A percentile compares a stretch with the other conserved stretches of the same genome.
Evolutionary conservation across 2,797 vertebrate species (phyloP).

Genomic region (Gymnodraco acuticeps): DNA sequence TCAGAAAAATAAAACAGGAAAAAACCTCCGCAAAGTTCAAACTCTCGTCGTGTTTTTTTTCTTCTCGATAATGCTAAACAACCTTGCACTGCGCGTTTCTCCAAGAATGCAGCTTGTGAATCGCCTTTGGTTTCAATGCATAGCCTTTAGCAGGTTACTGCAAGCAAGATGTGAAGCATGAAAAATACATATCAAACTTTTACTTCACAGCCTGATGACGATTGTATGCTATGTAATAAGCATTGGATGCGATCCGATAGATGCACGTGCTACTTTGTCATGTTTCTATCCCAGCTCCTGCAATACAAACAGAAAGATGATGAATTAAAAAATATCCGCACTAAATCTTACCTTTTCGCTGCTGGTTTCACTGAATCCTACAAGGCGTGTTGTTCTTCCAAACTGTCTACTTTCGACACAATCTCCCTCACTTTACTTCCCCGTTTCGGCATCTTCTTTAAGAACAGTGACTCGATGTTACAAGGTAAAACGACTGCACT

Average conservation of each 20-base stretch:
- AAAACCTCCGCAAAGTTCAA: constrained; percentile 44
- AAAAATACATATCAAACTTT: constrained; percentile 59
- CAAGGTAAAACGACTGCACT: constrained; percentile 26
- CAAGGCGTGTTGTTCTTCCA: constrained; percentile 37
- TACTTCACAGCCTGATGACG: constrained; percentile 22
- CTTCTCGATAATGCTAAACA: constrained; percentile 23
- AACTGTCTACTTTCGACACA: constrained; percentile 39
- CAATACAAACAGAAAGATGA: background rate
- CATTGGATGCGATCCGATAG: constrained; percentile 3
- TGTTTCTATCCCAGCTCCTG: constrained; percentile 5
- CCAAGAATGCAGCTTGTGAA: constrained; percentile 27
- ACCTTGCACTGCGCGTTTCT: constrained; percentile 9
- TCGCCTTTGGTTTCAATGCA: constrained; percentile 51
- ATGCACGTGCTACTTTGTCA: background rate
- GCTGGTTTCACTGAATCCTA: constrained; percentile 29
- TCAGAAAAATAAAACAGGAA: background rate
- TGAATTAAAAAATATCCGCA: background rate
- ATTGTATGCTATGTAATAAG: background rate
- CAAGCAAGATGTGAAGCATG: constrained; percentile 8
- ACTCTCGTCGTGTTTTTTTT: constrained; percentile 7
- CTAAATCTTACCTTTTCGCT: constrained; percentile 11
- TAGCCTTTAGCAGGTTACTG: constrained; percentile 21
- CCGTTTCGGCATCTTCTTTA: constrained; percentile 58
- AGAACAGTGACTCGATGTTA: background rate
- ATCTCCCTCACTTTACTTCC: constrained; percentile 68